Evolutionary conservation across 2,797 vertebrate genomes (phyloP).

Genomic region (Siniperca obscura): DNA sequence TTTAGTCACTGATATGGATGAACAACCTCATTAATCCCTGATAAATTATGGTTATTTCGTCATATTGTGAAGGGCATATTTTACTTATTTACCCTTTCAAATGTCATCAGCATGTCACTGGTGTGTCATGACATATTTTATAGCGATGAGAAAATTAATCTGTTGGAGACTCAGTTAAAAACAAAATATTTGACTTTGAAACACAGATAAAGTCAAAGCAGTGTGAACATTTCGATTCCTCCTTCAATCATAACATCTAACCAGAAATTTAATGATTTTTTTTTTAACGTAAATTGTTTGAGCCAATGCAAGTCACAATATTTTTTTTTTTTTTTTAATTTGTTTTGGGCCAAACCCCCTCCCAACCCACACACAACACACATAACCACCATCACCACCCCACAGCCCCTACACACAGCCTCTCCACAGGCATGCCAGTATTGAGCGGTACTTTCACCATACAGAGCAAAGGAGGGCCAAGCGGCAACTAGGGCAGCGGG

Average conservation of each 20-base stretch:
- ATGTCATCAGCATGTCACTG: slow-evolving; percentile 7
- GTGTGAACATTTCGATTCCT: background rate
- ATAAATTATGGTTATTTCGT: slow-evolving; percentile 12
- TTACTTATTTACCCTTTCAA: slow-evolving; percentile 17
- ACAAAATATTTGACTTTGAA: slow-evolving; percentile 22
- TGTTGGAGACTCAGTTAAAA: slow-evolving; percentile 15
- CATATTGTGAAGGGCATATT: slow-evolving; percentile 13
- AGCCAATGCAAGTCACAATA: slow-evolving; percentile 49
- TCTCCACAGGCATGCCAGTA: slow-evolving; percentile 70
- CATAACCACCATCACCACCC: slow-evolving; percentile 51
- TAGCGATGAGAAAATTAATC: background rate
- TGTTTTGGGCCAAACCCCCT: slow-evolving; percentile 49
- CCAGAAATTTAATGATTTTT: slow-evolving; percentile 19
- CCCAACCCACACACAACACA: slow-evolving; percentile 55
- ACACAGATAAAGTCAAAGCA: slow-evolving; percentile 15
- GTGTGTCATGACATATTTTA: slow-evolving; percentile 25
- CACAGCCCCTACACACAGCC: slow-evolving; percentile 51
- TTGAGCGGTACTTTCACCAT: slow-evolving; percentile 67
- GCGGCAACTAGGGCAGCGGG: slow-evolving; percentile 76
- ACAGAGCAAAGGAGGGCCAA: slow-evolving; percentile 72
- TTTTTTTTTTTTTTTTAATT: slow-evolving; percentile 40
- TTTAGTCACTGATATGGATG: slow-evolving; percentile 18
- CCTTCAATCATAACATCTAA: slow-evolving; percentile 31
- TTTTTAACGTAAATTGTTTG: slow-evolving; percentile 21
- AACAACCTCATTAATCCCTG: slow-evolving; percentile 15